phyloP scores from a whole-genome alignment of 2,888 invertebrate genomes.

The Galeopsomyia nigrocyanea region DNA sequence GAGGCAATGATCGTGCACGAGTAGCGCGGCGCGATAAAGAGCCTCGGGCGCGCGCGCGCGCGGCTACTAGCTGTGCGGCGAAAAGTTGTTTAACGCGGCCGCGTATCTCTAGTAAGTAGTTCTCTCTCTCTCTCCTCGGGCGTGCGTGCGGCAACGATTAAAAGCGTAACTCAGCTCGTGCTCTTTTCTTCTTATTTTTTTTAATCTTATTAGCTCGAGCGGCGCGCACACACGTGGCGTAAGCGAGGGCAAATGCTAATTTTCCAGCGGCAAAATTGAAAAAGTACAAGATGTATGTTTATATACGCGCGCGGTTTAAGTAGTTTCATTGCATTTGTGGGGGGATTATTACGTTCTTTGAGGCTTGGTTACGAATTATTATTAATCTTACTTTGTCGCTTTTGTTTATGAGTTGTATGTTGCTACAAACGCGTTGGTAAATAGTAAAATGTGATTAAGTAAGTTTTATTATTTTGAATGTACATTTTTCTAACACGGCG shows the following conservation, averaged over 20 bases:
- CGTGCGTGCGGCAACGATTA: conserved; percentile 20
- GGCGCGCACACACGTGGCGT: not conserved
- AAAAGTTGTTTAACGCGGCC: conserved; percentile 27
- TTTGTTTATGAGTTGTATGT: too few relatives aligned
- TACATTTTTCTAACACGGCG: too few relatives aligned
- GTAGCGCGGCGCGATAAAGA: conserved; percentile 18
- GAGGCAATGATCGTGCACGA: conserved; percentile 19
- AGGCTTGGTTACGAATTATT: too few relatives aligned
- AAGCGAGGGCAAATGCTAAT: not conserved
- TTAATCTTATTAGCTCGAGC: conserved; percentile 2
- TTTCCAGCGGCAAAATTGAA: conserved; percentile 5
- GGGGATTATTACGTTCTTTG: too few relatives aligned
- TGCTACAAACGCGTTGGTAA: too few relatives aligned
- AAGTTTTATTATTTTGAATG: too few relatives aligned
- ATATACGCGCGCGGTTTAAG: too few relatives aligned
- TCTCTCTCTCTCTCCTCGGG: not conserved
- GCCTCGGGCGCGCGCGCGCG: too few relatives aligned
- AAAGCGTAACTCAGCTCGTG: conserved; percentile 8
- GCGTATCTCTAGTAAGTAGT: too few relatives aligned
- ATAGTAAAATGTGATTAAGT: too few relatives aligned
- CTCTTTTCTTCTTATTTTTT: not conserved
- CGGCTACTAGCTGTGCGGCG: not conserved
- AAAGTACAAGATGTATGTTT: not conserved
- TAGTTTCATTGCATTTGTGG: too few relatives aligned
- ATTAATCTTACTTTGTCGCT: too few relatives aligned